These are phyloP conservation scores for Lepidurus couesii DNA, from an alignment of 1,140 invertebrate species.

Conservation along the genomic window DNA sequence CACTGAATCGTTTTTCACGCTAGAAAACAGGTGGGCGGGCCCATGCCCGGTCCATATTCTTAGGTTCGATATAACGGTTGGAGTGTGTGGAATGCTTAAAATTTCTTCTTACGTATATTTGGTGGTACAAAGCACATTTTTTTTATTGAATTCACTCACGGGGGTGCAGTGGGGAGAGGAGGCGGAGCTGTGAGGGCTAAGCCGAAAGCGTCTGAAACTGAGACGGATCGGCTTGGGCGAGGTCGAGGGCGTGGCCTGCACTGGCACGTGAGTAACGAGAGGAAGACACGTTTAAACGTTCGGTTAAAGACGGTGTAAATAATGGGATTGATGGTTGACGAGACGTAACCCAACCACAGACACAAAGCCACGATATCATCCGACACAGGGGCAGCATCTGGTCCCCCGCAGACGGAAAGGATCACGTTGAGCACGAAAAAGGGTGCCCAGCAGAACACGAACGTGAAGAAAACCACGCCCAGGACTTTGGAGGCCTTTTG, in stretches of 20 bases:
- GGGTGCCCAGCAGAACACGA: conserved; percentile 42
- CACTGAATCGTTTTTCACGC: no score
- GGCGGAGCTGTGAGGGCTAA: neutral
- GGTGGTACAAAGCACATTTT: neutral
- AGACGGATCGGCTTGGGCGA: neutral
- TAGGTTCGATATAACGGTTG: no score
- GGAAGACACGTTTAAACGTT: conserved; percentile 40
- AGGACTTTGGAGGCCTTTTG: conserved; percentile 68
- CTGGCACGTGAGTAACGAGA: conserved; percentile 33
- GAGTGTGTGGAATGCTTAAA: no score
- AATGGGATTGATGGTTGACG: conserved; percentile 43
- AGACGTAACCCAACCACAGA: conserved; percentile 42
- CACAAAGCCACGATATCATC: conserved; percentile 39
- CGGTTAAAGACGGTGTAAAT: conserved; percentile 43
- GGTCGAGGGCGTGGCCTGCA: conserved; percentile 4
- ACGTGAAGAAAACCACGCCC: conserved; percentile 39
- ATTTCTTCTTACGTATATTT: neutral
- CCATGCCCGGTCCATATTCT: no score
- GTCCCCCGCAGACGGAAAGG: conserved; percentile 39
- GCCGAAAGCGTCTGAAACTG: neutral
- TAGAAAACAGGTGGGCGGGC: no score
- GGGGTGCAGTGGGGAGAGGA: neutral
- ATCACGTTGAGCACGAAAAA: conserved; percentile 41
- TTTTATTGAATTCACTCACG: neutral
- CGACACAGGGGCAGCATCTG: conserved; percentile 31